phyloP scores from a whole-genome alignment of 2,113 vertebrate genomes.

The Sebastes schlegelii region DNA sequence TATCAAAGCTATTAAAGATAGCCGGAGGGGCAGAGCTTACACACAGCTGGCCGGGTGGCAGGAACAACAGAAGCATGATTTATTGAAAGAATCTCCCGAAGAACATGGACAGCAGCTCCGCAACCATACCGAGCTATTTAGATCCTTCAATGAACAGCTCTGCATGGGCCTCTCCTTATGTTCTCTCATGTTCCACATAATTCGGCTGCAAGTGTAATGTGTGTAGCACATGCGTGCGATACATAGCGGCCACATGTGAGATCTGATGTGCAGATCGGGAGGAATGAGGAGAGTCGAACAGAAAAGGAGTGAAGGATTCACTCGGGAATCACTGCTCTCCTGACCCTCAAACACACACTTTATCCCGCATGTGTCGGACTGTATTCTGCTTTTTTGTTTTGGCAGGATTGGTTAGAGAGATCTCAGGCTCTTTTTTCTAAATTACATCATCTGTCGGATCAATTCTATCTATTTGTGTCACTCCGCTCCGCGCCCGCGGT shows the following conservation, averaged over 20 bases:
- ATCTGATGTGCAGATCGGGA: constrained; percentile 19
- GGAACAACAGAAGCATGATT: constrained; percentile 9
- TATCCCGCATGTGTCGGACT: background rate
- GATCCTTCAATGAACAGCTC: constrained; percentile 34
- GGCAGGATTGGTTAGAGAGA: background rate
- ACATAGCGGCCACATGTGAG: constrained; percentile 16
- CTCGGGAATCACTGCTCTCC: background rate
- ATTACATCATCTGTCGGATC: constrained; percentile 22
- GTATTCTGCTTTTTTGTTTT: background rate
- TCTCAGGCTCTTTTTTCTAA: constrained; percentile 7
- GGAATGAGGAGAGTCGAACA: constrained; percentile 18
- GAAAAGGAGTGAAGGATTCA: background rate
- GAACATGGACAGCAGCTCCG: constrained; percentile 11
- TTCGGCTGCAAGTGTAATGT: constrained; percentile 38
- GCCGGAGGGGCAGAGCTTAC: background rate
- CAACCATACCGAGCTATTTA: constrained; percentile 1
- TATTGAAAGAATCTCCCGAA: constrained; percentile 12
- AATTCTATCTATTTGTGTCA: background rate
- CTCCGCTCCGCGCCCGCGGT: background rate
- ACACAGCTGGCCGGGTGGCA: constrained; percentile 17
- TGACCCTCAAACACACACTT: constrained; percentile 6
- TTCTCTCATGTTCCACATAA: constrained; percentile 45
- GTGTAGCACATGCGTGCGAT: constrained; percentile 35
- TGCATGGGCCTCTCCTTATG: constrained; percentile 15
- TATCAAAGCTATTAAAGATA: constrained; percentile 17